Evolutionary conservation across 1,140 invertebrate species (phyloP).

Genomic region (Lethocerus indicus): DNA sequence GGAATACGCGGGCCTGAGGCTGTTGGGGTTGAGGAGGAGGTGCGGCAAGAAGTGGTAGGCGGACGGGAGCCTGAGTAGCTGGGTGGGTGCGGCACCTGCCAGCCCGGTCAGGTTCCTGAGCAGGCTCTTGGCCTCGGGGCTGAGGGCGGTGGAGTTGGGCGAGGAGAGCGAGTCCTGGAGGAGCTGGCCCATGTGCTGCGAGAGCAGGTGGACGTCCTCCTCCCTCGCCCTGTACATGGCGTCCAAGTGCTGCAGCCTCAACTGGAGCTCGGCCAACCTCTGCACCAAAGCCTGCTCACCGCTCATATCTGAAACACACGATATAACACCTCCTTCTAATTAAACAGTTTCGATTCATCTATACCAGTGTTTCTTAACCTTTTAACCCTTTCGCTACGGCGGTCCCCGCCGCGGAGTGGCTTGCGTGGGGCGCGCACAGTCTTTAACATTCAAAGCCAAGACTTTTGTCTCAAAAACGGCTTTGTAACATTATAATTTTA

Average conservation of each 20-base stretch:
- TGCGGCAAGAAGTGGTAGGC: slow-evolving; percentile 79
- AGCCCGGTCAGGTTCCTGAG: slow-evolving; percentile 24
- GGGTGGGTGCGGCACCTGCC: slow-evolving; percentile 16
- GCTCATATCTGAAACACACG: slow-evolving; percentile 29
- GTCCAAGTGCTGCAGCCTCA: slow-evolving; percentile 50
- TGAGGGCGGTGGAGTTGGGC: slow-evolving; percentile 6
- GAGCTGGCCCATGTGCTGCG: slow-evolving; percentile 35
- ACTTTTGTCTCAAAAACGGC: no score
- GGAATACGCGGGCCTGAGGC: slow-evolving; percentile 59
- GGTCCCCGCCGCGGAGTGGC: no score
- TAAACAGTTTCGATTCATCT: no score
- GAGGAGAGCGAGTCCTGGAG: slow-evolving; percentile 8
- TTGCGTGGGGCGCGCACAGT: no score
- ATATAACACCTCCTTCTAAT: no score
- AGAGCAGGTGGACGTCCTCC: slow-evolving; percentile 46
- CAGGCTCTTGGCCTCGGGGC: slow-evolving; percentile 14
- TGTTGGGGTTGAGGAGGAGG: slow-evolving; percentile 57
- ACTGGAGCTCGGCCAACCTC: slow-evolving; percentile 47
- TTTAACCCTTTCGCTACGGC: no score
- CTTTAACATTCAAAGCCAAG: no score
- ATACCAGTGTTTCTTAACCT: no score
- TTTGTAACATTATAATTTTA: no score
- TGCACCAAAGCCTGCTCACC: slow-evolving; percentile 47
- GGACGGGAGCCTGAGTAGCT: slow-evolving; percentile 52
- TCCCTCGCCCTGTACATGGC: slow-evolving; percentile 48